Evolutionary conservation across 2,797 vertebrate species (phyloP), one percentile per base, ranked within the genome.

Genomic region (Pangasius mekongensis): DNA sequence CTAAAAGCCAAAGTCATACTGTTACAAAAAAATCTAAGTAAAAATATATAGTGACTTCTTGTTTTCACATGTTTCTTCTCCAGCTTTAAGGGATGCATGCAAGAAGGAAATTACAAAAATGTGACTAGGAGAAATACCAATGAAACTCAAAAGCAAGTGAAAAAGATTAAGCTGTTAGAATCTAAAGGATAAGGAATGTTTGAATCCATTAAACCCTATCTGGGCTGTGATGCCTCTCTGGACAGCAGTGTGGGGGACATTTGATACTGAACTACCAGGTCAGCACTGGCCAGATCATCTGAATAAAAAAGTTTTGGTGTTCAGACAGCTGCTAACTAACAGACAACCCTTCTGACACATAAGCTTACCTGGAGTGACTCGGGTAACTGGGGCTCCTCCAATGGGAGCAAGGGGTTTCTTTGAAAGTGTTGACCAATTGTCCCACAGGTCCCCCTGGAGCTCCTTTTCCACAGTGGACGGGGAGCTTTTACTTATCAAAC

Each of bases 401-500:
- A 94, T 88, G 43, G 97, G 92, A 89, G 94, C 96, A 9, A 97
- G 86, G 0, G 97, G 94, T 95, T 98, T 98, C 88, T 94, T 95
- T 49, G 90, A 87, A 76, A 96, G 91, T 92, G 95, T 95, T 11
- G 97, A 90, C 5, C 95, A 94, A 91, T 93, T 97, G 91, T 95
- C 97, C 98, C 97, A 99, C 43, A 95, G 90, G 76, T 97, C 95
- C 0, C 96, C 91, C 22, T 94, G 92, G 87, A 93, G 43, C 84
- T 97, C 97, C 91, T 96, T 98, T 89, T 94, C 96, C 84, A 95
- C 94, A 85, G 95, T 86, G 69, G 96, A 93, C 71, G 95, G 94
- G 71, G 96, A 95, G 39, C 91, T 97, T 94, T 98, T 99, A 11
- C 97, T 95, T 76, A 99, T 99, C 91, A 99, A 95, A 74, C 98